Conservation (phyloP, 1,140 invertebrate species). For the Mizuhopecten yessoensis region DNA sequence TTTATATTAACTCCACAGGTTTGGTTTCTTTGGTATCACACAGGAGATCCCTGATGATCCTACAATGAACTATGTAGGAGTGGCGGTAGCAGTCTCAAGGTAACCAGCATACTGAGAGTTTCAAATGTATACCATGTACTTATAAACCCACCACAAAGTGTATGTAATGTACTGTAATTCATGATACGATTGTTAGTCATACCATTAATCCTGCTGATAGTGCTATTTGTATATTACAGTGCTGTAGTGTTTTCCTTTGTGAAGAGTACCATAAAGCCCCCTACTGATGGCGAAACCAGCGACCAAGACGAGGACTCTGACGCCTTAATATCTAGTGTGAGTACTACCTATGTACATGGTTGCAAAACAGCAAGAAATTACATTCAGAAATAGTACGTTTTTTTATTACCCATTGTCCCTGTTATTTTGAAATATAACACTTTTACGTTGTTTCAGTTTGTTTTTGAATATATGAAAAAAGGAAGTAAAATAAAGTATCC, state of each 20-base stretch:
- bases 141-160: too few species aligned
- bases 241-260: constrained; percentile 73
- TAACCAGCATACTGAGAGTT: constrained; percentile 53
- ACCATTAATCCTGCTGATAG: too few species aligned
- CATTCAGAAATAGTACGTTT: too few species aligned
- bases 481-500: background rate
- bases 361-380: background rate
- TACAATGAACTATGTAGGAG: constrained; percentile 82
- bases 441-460: too few species aligned
- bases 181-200: too few species aligned
- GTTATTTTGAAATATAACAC: too few species aligned
- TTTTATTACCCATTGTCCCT: too few species aligned
- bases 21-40: constrained; percentile 83
- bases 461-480: background rate
- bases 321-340: constrained; percentile 48
- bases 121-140: too few species aligned
- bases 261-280: constrained; percentile 69
- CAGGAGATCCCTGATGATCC: constrained; percentile 71
- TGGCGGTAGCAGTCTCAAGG: constrained; percentile 80
- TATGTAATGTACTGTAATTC: too few species aligned
- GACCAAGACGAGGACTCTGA: constrained; percentile 59
- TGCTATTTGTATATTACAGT: constrained; percentile 57
- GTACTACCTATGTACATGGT: background rate
- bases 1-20: constrained; percentile 72
- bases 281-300: constrained; percentile 54